phyloP scores from a whole-genome alignment of 2,888 invertebrate genomes.

The Argyresthia goedartella region DNA sequence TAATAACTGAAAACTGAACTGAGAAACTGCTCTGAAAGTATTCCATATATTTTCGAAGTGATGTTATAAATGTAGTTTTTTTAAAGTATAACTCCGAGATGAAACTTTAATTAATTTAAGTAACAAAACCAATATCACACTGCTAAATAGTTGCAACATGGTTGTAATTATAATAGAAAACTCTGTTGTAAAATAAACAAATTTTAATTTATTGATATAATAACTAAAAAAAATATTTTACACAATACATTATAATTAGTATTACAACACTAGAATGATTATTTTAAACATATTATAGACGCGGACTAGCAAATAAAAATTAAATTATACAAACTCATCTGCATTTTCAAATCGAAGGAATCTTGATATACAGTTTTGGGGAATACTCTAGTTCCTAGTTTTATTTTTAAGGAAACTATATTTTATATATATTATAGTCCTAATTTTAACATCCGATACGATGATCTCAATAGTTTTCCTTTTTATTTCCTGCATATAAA shows the following conservation, averaged over 20 bases:
- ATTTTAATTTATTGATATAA: slow-evolving; percentile 70
- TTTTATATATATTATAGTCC: neutral
- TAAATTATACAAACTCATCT: slow-evolving; percentile 46
- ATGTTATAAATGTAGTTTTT: too few species aligned
- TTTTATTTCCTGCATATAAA: too few species aligned
- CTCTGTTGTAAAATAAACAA: slow-evolving; percentile 59
- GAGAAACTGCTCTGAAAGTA: too few species aligned
- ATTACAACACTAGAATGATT: slow-evolving; percentile 67
- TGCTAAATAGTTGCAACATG: too few species aligned
- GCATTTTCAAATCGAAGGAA: slow-evolving; percentile 11
- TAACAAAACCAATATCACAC: neutral
- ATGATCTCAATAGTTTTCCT: neutral
- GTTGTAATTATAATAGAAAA: neutral
- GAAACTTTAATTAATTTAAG: too few species aligned
- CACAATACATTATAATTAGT: slow-evolving; percentile 70
- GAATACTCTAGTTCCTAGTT: neutral
- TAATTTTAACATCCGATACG: neutral
- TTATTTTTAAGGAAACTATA: neutral
- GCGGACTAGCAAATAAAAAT: slow-evolving; percentile 69
- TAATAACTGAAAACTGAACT: too few species aligned
- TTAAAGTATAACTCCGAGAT: too few species aligned
- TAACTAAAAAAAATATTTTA: slow-evolving; percentile 67
- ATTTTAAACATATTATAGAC: slow-evolving; percentile 59
- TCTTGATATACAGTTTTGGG: slow-evolving; percentile 2
- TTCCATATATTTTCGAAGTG: too few species aligned